These are phyloP conservation scores for Aplochiton taeniatus DNA, from an alignment of 2,797 vertebrate genomes.

Conservation along the genomic window DNA sequence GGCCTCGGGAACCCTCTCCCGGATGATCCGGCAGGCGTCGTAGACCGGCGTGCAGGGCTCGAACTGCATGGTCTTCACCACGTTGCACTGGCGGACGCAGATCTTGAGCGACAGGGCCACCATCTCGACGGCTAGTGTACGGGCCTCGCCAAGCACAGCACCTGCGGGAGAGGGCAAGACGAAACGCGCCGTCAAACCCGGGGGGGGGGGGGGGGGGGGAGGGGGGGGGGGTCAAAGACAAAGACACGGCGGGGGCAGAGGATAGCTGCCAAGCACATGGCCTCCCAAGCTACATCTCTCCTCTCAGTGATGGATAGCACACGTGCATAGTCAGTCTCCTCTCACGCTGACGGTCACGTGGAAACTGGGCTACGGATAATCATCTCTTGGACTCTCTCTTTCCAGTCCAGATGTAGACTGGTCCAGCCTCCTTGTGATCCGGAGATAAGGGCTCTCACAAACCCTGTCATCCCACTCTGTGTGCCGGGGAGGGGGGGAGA, in stretches of 20 bases:
- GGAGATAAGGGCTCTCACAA: slow-evolving; percentile 32
- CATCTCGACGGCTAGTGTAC: slow-evolving; percentile 78
- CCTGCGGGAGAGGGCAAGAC: slow-evolving; percentile 51
- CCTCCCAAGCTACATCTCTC: too few relatives aligned
- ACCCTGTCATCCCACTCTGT: slow-evolving; percentile 2
- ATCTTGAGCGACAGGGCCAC: slow-evolving; percentile 97
- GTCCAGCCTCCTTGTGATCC: slow-evolving; percentile 28
- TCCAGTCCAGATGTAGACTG: too few relatives aligned
- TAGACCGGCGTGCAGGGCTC: slow-evolving; percentile 95
- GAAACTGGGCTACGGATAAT: too few relatives aligned
- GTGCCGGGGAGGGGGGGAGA: slow-evolving; percentile 27
- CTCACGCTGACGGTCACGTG: too few relatives aligned
- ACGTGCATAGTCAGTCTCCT: too few relatives aligned
- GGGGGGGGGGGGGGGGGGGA: too few relatives aligned
- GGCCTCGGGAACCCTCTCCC: slow-evolving; percentile 94
- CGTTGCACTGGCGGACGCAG: slow-evolving; percentile 97
- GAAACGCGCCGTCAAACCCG: neutral
- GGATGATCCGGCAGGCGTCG: slow-evolving; percentile 93
- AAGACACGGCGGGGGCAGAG: too few relatives aligned
- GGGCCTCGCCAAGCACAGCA: slow-evolving; percentile 59
- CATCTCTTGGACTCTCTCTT: too few relatives aligned
- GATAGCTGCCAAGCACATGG: too few relatives aligned
- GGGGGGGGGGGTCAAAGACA: too few relatives aligned
- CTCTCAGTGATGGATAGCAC: too few relatives aligned
- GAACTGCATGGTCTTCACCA: slow-evolving; percentile 99